Conservation (phyloP, 2,888 invertebrate genomes). For the Drosophila stalkeri region DNA sequence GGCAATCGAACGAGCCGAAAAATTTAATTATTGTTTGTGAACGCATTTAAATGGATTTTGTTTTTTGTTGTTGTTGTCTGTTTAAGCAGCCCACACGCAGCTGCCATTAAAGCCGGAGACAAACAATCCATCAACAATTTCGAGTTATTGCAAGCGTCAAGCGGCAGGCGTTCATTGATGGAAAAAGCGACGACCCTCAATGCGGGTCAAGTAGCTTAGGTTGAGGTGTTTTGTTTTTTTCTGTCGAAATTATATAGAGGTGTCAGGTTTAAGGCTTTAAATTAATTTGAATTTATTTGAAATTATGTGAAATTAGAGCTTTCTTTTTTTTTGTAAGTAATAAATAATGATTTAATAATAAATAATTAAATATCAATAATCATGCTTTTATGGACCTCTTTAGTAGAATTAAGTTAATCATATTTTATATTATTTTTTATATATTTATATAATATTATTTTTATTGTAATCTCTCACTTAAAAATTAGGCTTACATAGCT, state of each 20-base stretch:
- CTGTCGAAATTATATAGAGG: not conserved
- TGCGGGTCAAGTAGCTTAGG: conserved; percentile 4
- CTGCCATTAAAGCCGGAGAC: conserved; percentile 10
- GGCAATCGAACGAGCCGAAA: conserved; percentile 38
- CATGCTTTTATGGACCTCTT: too few relatives aligned
- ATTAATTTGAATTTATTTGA: not conserved
- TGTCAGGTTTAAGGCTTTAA: conserved; percentile 1
- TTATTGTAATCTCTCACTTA: too few relatives aligned
- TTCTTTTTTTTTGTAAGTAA: too few relatives aligned
- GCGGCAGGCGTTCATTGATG: conserved; percentile 4
- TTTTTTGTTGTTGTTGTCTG: not conserved
- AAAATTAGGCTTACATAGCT: too few relatives aligned
- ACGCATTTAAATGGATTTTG: conserved; percentile 52
- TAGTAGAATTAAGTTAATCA: too few relatives aligned
- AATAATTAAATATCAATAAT: too few relatives aligned
- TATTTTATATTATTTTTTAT: too few relatives aligned
- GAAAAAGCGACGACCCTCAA: conserved; percentile 1
- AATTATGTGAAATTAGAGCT: not conserved
- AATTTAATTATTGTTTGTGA: conserved; percentile 73
- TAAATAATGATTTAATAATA: too few relatives aligned
- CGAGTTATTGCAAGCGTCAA: conserved; percentile 8
- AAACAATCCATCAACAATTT: conserved; percentile 32
- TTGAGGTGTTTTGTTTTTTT: not conserved
- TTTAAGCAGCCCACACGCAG: conserved; percentile 42
- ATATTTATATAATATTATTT: too few relatives aligned